Base-by-base conservation (phyloP, 2,888 invertebrate species). In the Eristalinus aeneus region DNA sequence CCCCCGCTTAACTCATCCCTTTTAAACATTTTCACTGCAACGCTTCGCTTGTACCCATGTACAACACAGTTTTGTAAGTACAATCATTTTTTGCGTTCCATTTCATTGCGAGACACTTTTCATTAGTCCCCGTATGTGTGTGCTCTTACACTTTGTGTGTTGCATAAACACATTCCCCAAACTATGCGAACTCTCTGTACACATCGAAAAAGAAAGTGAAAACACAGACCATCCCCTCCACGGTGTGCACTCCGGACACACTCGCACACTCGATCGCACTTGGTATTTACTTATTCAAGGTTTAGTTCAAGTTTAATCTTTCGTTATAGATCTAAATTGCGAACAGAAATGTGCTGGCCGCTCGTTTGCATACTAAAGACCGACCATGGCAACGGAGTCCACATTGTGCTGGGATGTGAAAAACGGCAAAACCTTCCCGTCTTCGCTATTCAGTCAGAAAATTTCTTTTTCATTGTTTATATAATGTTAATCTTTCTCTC, bases 231-330 rank as follows among this genome's bases (percentile, higher is more conserved):
- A 79, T 71, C 79, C 79, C 74, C 31, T 60, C 58, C 36, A 11
- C 56, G 12, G 22, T 67, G n/a, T 31, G 31, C 34, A 54, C 11
- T n/a, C n/a, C n/a, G 1, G 11, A 16, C 10, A 0, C 39, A 23
- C 12, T 11, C 23, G 61, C 32, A 67, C 22, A 31, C 39, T 31
- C 27, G 27, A 31, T 60, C 60, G 60, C 39, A 11, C 9, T n/a
- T 8, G 53, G 11, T 71, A 82, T 83, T 84, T 76, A 74, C 69
- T 84, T 36, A 75, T 84, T 84, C 84, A 84, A 84, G 84, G 84
- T 84, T 84, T 84, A 84, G 84, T 84, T 84, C 84, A 84, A 84
- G 84, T 84, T 84, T 84, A 84, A 80, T 79, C 79, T 84, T 60
- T 80, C 79, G 75, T 84, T 80, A 80, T 72, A 84, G 84, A 84